Evolutionary conservation across 2,888 invertebrate species (phyloP), one percentile per base, ranked within the genome.

Genomic region (Euzetes globulus): DNA sequence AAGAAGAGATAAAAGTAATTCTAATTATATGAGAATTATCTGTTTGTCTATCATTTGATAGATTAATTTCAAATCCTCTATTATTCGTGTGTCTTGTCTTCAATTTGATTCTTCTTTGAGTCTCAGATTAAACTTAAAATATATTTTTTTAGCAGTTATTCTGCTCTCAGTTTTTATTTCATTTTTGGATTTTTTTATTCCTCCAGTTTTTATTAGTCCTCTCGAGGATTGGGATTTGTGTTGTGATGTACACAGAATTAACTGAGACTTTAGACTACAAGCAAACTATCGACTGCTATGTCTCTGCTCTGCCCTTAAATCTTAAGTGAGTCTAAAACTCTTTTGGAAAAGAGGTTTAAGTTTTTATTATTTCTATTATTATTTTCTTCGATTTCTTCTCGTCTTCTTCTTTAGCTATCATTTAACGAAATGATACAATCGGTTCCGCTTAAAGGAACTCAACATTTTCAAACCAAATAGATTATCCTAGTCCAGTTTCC

Each of bases 201-300:
- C 27, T 65, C 17, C 7, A 41, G 9, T 65, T 33, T 65, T 65
- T 65, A 65, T 65, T 29, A 65, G 63, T 15, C 19, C 63, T 65
- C 63, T 33, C 17, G 63, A 65, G 63, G 13, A 33, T 65, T 65
- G 33, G 33, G 63, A 65, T 65, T 37, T 65, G 33, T 65, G n/a
- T 29, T 65, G 50, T 33, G n/a, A 37, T 37, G 37, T 37, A 19
- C 33, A 37, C 37, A 37, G 63, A 33, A 65, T 65, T 65, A 65
- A n/a, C 63, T 65, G 33, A 65, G 33, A 65, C 29, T 65, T 65
- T 37, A n/a, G n/a, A 11, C 63, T 13, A 25, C 17, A 58, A 15
- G 22, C 19, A 58, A 19, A 58, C 19, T 19, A 50, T 19, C n/a
- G 50, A 19, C 50, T 19, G n/a, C 19, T 50, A n/a, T 50, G 50